Conservation (phyloP, 2,113 vertebrate species). For the Thryonomys swinderianus region DNA sequence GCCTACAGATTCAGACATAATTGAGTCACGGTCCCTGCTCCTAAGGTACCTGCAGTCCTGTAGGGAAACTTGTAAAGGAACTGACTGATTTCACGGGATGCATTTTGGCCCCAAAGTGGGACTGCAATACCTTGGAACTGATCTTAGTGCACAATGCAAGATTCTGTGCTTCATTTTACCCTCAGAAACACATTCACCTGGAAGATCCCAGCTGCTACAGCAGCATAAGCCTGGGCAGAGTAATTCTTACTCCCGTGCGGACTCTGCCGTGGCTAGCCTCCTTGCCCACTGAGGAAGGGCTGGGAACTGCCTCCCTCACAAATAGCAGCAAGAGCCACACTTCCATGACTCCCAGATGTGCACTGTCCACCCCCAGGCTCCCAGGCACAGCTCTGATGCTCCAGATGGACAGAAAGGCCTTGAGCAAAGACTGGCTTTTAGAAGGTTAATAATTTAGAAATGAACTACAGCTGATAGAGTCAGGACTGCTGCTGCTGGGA, state of each 20-base stretch:
- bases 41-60: background rate
- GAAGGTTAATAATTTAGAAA: conserved; percentile 57
- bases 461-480: conserved; percentile 50
- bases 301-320: background rate
- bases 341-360: background rate
- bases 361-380: background rate
- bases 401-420: background rate
- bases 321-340: background rate
- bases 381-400: background rate
- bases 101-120: background rate
- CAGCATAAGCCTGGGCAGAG: background rate
- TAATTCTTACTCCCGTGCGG: background rate
- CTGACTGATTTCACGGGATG: background rate
- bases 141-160: background rate
- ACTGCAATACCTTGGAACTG: background rate
- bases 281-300: background rate
- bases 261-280: background rate
- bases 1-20: background rate
- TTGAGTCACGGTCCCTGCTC: background rate
- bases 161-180: background rate
- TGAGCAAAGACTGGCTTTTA: conserved; percentile 2
- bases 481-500: background rate
- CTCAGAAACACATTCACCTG: background rate
- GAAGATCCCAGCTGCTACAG: background rate
- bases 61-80: background rate